Evolutionary conservation across 2,113 vertebrate genomes (phyloP).

Genomic region (Psephotus haematonotus): DNA sequence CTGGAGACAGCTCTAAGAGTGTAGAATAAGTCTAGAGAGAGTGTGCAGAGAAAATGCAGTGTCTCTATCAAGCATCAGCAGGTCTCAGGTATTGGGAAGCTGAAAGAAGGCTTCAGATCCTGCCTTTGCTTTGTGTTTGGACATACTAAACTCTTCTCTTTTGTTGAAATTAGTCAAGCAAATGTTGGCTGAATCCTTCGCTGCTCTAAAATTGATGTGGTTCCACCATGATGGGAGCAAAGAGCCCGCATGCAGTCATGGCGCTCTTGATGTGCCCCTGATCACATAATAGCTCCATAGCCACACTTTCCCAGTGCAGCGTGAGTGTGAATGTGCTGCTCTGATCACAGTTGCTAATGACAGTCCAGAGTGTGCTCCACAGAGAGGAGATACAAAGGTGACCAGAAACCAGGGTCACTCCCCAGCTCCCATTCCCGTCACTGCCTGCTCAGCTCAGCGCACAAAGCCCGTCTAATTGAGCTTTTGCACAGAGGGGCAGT

Average conservation of each 20-base stretch:
- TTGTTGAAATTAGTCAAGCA: background rate
- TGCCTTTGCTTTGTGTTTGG: background rate
- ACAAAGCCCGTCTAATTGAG: background rate
- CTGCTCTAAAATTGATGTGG: background rate
- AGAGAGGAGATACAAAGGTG: background rate
- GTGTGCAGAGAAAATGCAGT: background rate
- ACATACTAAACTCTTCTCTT: background rate
- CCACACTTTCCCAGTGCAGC: background rate
- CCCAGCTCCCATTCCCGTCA: background rate
- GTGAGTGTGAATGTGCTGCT: background rate
- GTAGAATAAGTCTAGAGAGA: background rate
- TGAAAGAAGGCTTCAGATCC: background rate
- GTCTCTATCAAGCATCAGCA: background rate
- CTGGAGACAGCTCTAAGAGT: background rate
- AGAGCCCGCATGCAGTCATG: background rate
- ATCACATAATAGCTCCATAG: background rate
- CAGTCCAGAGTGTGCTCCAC: background rate
- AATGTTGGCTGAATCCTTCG: background rate
- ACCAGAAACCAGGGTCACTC: background rate
- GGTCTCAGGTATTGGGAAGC: background rate
- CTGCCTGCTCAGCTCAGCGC: background rate
- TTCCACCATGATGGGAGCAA: background rate
- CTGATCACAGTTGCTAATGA: constrained; percentile 9
- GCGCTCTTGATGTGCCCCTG: background rate
- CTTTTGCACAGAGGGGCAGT: background rate